Evolutionary conservation across 2,888 invertebrate species (phyloP).

Genomic region (Hetaerina titia): DNA sequence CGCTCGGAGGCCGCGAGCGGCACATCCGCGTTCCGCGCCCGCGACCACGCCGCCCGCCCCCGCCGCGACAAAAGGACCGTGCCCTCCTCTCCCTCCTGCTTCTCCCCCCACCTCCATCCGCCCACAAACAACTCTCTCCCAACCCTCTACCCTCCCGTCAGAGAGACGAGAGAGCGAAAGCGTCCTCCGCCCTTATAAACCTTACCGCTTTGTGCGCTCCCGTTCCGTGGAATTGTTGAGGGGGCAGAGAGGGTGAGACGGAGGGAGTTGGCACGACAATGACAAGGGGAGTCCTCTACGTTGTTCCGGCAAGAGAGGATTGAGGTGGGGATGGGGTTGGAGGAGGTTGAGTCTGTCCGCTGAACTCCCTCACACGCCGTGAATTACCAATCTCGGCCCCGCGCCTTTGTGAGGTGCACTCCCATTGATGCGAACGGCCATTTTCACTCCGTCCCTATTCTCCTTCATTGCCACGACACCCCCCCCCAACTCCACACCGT

Average conservation of each 20-base stretch:
- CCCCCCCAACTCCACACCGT: too few relatives aligned
- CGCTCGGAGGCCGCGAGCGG: background rate
- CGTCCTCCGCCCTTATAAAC: background rate
- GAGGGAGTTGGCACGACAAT: background rate
- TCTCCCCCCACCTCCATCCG: background rate
- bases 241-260: background rate
- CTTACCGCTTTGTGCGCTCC: background rate
- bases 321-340: background rate
- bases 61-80: background rate
- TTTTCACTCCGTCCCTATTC: too few relatives aligned
- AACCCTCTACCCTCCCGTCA: background rate
- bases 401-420: too few relatives aligned
- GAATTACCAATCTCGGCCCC: too few relatives aligned
- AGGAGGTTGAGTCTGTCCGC: background rate
- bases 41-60: background rate
- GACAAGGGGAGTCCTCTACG: background rate
- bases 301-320: background rate
- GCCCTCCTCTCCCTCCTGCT: background rate
- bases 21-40: conserved; percentile 17
- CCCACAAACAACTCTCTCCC: too few relatives aligned
- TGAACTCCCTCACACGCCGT: too few relatives aligned
- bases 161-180: background rate
- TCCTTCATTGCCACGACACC: too few relatives aligned
- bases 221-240: background rate
- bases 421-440: too few relatives aligned